Percentiles rank a stretch among this genome's conserved stretches.
phyloP scores from a whole-genome alignment of 2,113 vertebrate species.

The Agapornis roseicollis region DNA sequence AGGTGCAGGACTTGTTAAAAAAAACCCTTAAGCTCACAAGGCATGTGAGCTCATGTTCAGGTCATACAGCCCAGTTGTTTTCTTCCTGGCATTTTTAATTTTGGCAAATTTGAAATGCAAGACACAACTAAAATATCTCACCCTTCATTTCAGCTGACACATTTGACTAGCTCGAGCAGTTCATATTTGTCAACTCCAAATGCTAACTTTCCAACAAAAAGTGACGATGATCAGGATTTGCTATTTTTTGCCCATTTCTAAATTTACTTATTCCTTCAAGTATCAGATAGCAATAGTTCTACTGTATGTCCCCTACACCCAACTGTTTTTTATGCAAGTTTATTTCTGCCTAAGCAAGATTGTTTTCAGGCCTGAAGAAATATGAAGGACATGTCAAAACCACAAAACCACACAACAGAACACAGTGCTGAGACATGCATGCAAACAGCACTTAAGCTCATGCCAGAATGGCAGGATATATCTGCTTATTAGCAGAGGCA shows the following conservation, averaged over 20 bases:
- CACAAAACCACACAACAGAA: background rate
- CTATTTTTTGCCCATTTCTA: background rate
- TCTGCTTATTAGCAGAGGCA: background rate
- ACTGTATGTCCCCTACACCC: background rate
- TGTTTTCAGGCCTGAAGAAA: background rate
- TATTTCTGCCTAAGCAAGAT: background rate
- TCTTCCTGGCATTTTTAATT: background rate
- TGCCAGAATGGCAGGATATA: background rate
- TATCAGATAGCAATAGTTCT: background rate
- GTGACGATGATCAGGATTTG: conserved; percentile 18
- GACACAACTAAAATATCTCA: conserved; percentile 14
- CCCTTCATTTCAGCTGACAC: conserved; percentile 6
- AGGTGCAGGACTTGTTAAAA: conserved; percentile 23
- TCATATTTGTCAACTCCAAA: conserved; percentile 4
- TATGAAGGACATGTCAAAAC: background rate
- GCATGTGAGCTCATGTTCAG: background rate
- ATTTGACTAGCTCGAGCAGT: background rate
- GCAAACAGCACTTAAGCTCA: background rate
- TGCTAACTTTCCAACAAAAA: background rate
- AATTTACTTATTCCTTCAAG: background rate
- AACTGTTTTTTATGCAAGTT: fast-evolving
- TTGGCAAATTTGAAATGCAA: conserved; percentile 37
- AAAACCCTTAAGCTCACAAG: background rate
- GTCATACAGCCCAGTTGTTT: background rate
- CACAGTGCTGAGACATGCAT: background rate